A percentile compares a stretch with the other conserved stretches of the same genome.
These are phyloP conservation scores for Vanacampus margaritifer DNA, from an alignment of 2,113 vertebrate species.

Conservation along the genomic window DNA sequence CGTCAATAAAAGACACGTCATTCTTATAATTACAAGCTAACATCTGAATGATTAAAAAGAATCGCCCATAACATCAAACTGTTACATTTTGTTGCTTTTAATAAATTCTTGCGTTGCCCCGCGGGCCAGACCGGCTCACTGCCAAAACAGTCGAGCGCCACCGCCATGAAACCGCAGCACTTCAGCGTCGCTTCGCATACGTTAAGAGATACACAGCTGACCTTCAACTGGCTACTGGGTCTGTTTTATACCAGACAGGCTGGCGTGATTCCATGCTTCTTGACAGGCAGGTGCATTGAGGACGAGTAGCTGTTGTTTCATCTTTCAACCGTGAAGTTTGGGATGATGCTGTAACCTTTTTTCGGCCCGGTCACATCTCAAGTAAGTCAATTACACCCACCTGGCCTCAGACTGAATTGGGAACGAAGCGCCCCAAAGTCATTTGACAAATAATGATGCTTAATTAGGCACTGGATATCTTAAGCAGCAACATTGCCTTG, in stretches of 20 bases:
- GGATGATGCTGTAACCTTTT: slow-evolving; percentile 36
- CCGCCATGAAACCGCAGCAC: slow-evolving; percentile 27
- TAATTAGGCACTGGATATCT: background rate
- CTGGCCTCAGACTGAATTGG: slow-evolving; percentile 8
- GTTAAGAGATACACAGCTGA: slow-evolving; percentile 42
- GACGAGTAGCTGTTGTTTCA: slow-evolving; percentile 35
- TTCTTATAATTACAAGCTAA: background rate
- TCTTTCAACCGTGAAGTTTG: slow-evolving; percentile 13
- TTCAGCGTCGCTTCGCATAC: slow-evolving; percentile 18
- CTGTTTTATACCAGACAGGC: slow-evolving; percentile 5
- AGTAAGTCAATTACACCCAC: slow-evolving; percentile 40
- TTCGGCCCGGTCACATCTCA: slow-evolving; percentile 39
- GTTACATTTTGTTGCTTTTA: background rate
- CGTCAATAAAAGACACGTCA: background rate
- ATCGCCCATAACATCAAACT: background rate
- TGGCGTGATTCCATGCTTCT: slow-evolving; percentile 42
- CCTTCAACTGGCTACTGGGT: slow-evolving; percentile 35
- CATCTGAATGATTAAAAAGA: background rate
- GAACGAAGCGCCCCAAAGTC: background rate
- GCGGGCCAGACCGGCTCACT: background rate
- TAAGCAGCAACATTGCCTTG: background rate
- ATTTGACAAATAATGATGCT: background rate
- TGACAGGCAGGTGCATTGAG: slow-evolving; percentile 49
- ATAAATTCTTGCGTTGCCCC: background rate
- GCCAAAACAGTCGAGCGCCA: background rate